Conservation (phyloP, 2,797 vertebrate species). For the Hipposideros larvatus region DNA sequence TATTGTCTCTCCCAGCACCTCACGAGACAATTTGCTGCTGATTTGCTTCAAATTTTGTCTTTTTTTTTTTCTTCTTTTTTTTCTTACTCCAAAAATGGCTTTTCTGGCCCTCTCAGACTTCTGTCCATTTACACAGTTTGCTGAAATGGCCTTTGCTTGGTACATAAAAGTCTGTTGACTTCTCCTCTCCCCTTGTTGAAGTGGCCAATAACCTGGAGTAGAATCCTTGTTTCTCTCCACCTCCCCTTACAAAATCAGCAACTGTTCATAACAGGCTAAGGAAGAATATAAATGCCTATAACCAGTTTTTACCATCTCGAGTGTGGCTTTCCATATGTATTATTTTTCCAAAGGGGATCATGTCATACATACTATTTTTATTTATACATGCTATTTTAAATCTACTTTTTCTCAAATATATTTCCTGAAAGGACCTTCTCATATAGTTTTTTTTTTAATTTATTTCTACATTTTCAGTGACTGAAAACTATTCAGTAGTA, state of each 20-base stretch:
- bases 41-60: neutral
- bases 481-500: neutral
- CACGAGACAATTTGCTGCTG: neutral
- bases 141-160: neutral
- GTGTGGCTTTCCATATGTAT: neutral
- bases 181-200: neutral
- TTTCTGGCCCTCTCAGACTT: neutral
- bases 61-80: neutral
- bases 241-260: neutral
- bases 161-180: neutral
- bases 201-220: neutral
- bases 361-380: neutral
- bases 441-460: neutral
- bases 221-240: neutral
- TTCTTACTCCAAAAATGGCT: neutral
- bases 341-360: constrained; percentile 16
- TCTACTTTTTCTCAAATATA: neutral
- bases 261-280: neutral
- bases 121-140: neutral
- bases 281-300: neutral
- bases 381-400: neutral
- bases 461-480: constrained; percentile 26
- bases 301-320: neutral
- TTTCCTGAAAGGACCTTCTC: neutral
- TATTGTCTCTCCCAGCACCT: neutral